Evolutionary conservation across 2,888 invertebrate species (phyloP).

Genomic region (Dynastes hyllus): DNA sequence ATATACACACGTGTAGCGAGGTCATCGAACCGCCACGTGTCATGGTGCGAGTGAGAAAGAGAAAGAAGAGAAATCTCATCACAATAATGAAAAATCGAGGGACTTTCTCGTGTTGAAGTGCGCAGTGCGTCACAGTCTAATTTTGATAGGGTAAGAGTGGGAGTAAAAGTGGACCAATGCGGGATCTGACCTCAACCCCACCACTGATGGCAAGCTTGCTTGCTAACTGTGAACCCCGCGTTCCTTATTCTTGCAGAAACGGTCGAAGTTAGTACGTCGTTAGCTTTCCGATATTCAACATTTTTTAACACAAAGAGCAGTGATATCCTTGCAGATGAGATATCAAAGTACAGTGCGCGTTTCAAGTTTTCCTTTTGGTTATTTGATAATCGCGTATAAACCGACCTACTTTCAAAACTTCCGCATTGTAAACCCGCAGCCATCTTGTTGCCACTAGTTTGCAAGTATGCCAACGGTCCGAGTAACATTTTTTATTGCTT

Average conservation of each 20-base stretch:
- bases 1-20: constrained; percentile 62
- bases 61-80: constrained; percentile 52
- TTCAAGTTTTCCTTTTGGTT: constrained; percentile 44
- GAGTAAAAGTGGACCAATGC: constrained; percentile 58
- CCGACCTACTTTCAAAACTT: constrained; percentile 63
- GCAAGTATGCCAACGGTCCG: constrained; percentile 55
- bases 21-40: constrained; percentile 66
- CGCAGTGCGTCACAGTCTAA: constrained; percentile 60
- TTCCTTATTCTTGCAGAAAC: constrained; percentile 60
- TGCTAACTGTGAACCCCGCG: constrained; percentile 58
- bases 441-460: constrained; percentile 60
- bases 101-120: constrained; percentile 58
- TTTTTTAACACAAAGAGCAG: constrained; percentile 45
- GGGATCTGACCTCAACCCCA: constrained; percentile 56
- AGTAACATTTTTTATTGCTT: constrained; percentile 49
- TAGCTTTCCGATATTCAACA: constrained; percentile 23
- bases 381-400: constrained; percentile 40
- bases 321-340: constrained; percentile 42
- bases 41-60: constrained; percentile 60
- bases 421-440: constrained; percentile 62
- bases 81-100: constrained; percentile 57
- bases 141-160: constrained; percentile 55
- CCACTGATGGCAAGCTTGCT: constrained; percentile 56
- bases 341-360: constrained; percentile 42
- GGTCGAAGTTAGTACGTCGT: constrained; percentile 54